phyloP scores from a whole-genome alignment of 2,797 vertebrate genomes.

The Uromys caudimaculatus region DNA sequence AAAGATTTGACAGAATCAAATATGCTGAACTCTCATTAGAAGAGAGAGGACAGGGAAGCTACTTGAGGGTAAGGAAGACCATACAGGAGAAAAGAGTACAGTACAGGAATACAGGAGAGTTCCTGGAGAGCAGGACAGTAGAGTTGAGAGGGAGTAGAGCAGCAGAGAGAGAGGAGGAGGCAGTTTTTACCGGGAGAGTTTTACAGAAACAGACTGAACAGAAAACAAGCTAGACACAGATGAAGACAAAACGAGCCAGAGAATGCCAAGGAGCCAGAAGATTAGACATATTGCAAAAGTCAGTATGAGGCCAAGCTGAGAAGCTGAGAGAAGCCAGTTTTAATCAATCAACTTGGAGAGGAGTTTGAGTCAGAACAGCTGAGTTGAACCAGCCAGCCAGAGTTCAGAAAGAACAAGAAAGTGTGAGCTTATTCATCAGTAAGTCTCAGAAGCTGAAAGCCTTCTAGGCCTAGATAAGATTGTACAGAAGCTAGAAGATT shows the following conservation, averaged over 20 bases:
- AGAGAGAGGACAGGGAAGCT: not conserved
- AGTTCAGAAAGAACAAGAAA: not conserved
- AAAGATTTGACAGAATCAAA: not conserved
- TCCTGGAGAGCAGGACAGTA: too few species aligned
- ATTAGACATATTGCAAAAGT: not conserved
- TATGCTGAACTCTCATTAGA: not conserved
- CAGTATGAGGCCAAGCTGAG: not conserved
- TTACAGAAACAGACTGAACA: not conserved
- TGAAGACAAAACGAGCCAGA: not conserved
- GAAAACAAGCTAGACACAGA: not conserved
- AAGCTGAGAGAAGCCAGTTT: not conserved
- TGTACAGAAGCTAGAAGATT: not conserved
- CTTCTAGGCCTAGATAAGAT: not conserved
- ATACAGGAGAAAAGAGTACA: not conserved
- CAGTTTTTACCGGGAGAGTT: not conserved
- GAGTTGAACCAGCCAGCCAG: not conserved
- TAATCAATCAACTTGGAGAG: not conserved
- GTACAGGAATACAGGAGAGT: not conserved
- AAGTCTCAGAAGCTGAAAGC: not conserved
- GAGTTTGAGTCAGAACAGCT: not conserved
- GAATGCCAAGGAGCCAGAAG: not conserved
- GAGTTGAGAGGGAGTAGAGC: not conserved
- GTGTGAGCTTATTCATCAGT: not conserved
- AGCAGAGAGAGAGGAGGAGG: not conserved
- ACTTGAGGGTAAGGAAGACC: not conserved